Percentiles rank a stretch among this genome's conserved stretches.
Evolutionary conservation across 2,888 invertebrate species (phyloP).

Genomic region (Papilio demoleus): DNA sequence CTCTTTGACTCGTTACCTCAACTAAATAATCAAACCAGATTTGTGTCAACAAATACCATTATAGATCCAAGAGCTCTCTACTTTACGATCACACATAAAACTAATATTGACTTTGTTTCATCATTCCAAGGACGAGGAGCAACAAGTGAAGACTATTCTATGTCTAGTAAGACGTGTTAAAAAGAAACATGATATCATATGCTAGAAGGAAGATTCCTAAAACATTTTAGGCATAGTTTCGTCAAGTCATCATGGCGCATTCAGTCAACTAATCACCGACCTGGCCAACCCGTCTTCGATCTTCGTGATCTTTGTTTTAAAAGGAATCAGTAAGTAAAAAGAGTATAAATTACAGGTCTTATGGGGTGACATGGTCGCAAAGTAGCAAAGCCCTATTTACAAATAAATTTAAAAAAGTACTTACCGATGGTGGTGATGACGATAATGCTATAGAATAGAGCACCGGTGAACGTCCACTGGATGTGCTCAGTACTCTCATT

Average conservation of each 20-base stretch:
- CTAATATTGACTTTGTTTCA: conserved; percentile 41
- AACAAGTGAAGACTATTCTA: background rate
- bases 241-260: too few species aligned
- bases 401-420: too few species aligned
- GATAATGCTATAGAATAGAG: conserved; percentile 97
- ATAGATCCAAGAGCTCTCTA: conserved; percentile 24
- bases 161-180: background rate
- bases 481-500: conserved; percentile 85
- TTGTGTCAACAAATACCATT: conserved; percentile 28
- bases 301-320: too few species aligned
- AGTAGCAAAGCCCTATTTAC: too few species aligned
- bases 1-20: background rate
- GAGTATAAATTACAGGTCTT: too few species aligned
- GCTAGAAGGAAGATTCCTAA: too few species aligned
- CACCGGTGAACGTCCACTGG: conserved; percentile 95
- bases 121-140: conserved; percentile 15
- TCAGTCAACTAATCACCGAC: too few species aligned
- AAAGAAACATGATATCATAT: too few species aligned
- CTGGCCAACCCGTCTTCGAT: too few species aligned
- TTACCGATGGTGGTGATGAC: conserved; percentile 98
- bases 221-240: too few species aligned
- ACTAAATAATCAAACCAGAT: background rate
- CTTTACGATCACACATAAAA: conserved; percentile 36
- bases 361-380: too few species aligned
- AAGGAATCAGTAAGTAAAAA: too few species aligned